A percentile compares a stretch with the other conserved stretches of the same genome.
Conservation (phyloP, 1,140 invertebrate species). For the Phenacoccus solenopsis region DNA sequence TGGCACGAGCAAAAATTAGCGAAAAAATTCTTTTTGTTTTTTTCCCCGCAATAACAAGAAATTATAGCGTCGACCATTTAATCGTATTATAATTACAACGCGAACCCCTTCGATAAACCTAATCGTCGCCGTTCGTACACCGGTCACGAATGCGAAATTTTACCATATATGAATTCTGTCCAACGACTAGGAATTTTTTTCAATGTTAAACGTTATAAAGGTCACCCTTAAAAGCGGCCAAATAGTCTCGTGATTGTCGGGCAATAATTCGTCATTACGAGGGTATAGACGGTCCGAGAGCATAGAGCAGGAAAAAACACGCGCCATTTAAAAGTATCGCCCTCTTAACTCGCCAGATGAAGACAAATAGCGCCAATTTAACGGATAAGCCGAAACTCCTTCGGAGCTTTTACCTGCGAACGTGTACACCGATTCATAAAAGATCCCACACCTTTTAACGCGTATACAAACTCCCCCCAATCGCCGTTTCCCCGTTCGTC, state of each 20-base stretch:
- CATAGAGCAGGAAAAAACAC: background rate
- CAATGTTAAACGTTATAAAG: background rate
- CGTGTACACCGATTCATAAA: background rate
- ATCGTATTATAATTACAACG: background rate
- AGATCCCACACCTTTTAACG: constrained; percentile 1
- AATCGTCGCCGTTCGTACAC: background rate
- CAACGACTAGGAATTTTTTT: background rate
- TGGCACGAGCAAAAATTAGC: background rate
- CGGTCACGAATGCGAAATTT: background rate
- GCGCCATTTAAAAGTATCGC: background rate
- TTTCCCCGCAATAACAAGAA: too few relatives aligned
- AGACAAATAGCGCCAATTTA: background rate
- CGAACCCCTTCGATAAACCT: background rate
- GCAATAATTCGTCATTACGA: background rate
- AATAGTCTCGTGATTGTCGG: background rate
- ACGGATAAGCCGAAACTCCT: background rate
- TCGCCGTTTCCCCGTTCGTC: too few relatives aligned
- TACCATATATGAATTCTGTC: background rate
- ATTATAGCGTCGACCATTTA: background rate
- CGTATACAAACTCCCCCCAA: too few relatives aligned
- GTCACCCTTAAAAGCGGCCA: background rate
- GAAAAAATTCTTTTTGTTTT: background rate
- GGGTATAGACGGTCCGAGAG: background rate
- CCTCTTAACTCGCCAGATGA: background rate
- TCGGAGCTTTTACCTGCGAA: background rate